These are phyloP conservation scores for Malurus elegans DNA, from an alignment of 2,113 vertebrate species.

Conservation along the genomic window DNA sequence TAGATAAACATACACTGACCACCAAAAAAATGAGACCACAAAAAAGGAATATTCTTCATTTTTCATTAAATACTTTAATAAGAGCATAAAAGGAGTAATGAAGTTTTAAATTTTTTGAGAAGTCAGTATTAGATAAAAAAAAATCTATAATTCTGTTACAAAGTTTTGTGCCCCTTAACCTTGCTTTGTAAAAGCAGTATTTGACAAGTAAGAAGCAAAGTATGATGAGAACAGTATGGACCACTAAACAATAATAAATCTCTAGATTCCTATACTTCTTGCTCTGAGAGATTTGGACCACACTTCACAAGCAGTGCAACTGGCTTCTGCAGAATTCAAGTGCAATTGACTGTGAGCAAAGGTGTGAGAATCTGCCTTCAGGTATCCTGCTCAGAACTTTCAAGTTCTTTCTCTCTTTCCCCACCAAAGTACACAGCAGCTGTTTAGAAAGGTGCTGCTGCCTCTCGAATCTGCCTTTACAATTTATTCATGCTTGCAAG, in stretches of 20 bases:
- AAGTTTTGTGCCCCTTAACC: not conserved
- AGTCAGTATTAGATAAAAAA: not conserved
- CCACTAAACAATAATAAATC: not conserved
- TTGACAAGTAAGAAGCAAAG: not conserved
- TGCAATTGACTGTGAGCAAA: not conserved
- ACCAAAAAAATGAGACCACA: not conserved
- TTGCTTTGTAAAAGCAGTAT: not conserved
- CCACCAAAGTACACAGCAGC: not conserved
- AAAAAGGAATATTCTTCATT: not conserved
- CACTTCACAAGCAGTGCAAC: not conserved
- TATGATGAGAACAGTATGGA: not conserved
- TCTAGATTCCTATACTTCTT: not conserved
- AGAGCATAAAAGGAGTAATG: not conserved
- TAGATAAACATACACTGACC: not conserved
- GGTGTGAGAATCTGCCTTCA: not conserved
- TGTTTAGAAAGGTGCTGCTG: not conserved
- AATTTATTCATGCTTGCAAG: not conserved
- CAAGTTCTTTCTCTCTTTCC: not conserved
- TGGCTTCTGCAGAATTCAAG: not conserved
- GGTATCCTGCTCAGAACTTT: not conserved
- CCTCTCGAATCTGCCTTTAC: not conserved
- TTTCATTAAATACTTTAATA: not conserved
- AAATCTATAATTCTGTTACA: not conserved
- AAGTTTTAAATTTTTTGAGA: not conserved
- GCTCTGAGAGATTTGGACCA: not conserved